Evolutionary conservation across 2,113 vertebrate genomes (phyloP), one percentile per base, ranked within the genome.

Genomic region (Callaeas wilsoni): DNA sequence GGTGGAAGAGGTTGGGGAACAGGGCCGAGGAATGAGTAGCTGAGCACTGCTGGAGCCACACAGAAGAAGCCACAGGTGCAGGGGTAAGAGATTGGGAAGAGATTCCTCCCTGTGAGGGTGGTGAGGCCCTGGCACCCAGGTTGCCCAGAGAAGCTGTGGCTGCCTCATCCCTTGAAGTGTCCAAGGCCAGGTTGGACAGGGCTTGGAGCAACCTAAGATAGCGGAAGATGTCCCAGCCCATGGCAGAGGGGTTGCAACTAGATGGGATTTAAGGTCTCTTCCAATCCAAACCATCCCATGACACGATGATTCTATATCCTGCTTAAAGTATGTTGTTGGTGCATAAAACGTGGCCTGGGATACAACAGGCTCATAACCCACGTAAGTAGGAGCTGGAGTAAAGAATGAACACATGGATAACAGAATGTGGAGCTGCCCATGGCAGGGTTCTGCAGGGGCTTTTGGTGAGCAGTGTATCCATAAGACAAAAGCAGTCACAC

Each of bases 21-120:
- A 5, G 10, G 14, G 5, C 26, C 0, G 0, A 42, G 30, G 13
- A 25, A 30, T 15, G 49, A 27, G 8, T 15, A 41, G 32, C 4
- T 21, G 12, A 39, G 60, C 26, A 5, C 10, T 4, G 44, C 29
- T 49, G 23, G 26, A 68, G 11, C 30, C 10, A 2, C 6, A 4
- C 0, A 13, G 63, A 29, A 22, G 21, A 8, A 25, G 20, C 25
- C 39, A 14, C 13, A 16, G 39, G 52, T 25, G 30, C 39, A 22
- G n/a, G 53, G 20, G 5, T 18, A 25, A 57, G 33, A 29, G 13
- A 30, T 3, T 30, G 33, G 19, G 52, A 39, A 46, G 16, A 52
- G 17, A n/a, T n/a, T 29, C 20, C 7, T 82, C 12, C 13, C 13
- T 53, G 62, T 18, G 62, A 47, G 25, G 17, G 1, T 15, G 29